These are phyloP conservation scores for Chiroxiphia lanceolata DNA, from an alignment of 2,797 vertebrate species.

Conservation along the genomic window DNA sequence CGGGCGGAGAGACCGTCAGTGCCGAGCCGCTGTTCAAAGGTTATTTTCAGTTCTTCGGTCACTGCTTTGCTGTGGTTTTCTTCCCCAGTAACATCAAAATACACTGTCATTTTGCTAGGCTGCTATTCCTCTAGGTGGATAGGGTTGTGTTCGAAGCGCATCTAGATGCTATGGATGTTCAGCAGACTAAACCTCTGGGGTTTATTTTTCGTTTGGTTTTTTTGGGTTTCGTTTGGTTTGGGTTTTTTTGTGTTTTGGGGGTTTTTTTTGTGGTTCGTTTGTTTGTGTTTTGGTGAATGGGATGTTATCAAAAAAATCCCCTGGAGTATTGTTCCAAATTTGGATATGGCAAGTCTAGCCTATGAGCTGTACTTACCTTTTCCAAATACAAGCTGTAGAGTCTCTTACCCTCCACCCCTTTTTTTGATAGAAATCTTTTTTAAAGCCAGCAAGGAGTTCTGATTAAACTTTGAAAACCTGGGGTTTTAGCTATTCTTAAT, in stretches of 20 bases:
- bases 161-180: neutral
- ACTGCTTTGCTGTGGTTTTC: conserved; percentile 26
- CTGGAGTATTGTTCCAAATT: neutral
- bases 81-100: conserved; percentile 4
- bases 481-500: neutral
- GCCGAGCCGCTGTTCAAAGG: conserved; percentile 18
- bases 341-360: neutral
- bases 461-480: neutral
- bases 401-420: neutral
- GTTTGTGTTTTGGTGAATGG: neutral
- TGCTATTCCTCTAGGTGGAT: neutral
- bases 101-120: neutral
- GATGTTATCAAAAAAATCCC: neutral
- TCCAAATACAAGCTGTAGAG: neutral
- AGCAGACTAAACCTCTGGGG: neutral
- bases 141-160: neutral
- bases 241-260: neutral
- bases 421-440: neutral
- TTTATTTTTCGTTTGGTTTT: neutral
- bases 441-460: neutral
- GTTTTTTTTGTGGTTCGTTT: neutral
- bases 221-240: too few species aligned
- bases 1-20: conserved; percentile 28
- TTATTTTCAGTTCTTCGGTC: conserved; percentile 67
- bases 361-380: neutral